phyloP scores from a whole-genome alignment of 2,113 vertebrate species.

The Dipodomys ordii region DNA sequence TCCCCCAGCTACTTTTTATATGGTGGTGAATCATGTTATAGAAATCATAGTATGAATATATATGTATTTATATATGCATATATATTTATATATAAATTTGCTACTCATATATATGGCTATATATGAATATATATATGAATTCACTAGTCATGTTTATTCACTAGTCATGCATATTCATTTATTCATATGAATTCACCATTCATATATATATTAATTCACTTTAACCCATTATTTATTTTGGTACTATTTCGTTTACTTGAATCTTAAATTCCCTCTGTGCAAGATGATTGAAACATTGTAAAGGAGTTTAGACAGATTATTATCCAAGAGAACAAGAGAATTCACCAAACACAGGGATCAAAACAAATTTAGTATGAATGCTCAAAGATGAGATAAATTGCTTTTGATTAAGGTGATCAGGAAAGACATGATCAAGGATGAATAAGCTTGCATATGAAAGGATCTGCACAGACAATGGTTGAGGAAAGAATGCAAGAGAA shows the following conservation, averaged over 20 bases:
- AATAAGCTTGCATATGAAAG: constrained; percentile 17
- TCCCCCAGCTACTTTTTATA: background rate
- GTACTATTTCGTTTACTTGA: background rate
- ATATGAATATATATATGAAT: no score
- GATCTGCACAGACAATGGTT: background rate
- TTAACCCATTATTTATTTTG: background rate
- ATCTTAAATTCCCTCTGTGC: background rate
- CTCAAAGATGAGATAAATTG: constrained; percentile 37
- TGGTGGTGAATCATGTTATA: background rate
- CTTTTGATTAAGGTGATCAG: constrained; percentile 18
- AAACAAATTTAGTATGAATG: constrained; percentile 27
- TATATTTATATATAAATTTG: no score
- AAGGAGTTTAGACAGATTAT: background rate
- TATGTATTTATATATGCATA: no score
- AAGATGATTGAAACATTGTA: background rate
- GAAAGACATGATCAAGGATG: constrained; percentile 14
- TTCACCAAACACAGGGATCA: background rate
- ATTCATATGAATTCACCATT: no score
- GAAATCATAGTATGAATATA: no score
- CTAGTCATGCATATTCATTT: no score
- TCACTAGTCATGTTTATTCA: no score
- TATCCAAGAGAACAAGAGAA: background rate
- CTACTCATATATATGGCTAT: no score
- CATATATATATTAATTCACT: no score
- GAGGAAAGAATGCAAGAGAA: background rate